phyloP scores from a whole-genome alignment of 2,888 invertebrate genomes.

The Caenorhabditis sp. region DNA sequence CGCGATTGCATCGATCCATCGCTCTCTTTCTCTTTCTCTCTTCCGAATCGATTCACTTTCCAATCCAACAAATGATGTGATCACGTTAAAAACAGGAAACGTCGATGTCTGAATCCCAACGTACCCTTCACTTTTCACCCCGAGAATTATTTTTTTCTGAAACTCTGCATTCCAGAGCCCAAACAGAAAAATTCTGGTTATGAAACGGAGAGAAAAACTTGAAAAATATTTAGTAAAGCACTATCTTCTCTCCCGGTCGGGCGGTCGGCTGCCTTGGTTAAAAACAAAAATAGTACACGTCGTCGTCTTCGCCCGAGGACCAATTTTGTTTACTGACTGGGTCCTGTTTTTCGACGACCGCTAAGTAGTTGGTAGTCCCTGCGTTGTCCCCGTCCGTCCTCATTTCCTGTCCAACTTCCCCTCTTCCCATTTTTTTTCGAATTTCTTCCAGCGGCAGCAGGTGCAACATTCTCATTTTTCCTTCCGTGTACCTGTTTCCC shows the following conservation, averaged over 20 bases:
- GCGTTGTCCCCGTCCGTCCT: neutral
- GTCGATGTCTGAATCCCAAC: neutral
- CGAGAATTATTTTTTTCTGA: neutral
- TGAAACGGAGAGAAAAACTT: neutral
- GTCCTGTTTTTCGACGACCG: constrained; percentile 20
- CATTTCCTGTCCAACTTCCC: neutral
- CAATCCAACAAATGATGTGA: constrained; percentile 31
- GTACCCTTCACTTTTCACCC: neutral
- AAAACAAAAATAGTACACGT: constrained; percentile 44
- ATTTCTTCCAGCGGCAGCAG: too few relatives aligned
- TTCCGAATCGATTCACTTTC: constrained; percentile 37
- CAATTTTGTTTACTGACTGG: constrained; percentile 30
- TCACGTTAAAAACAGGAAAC: constrained; percentile 35
- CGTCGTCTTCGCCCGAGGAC: constrained; percentile 2
- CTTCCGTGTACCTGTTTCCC: too few relatives aligned
- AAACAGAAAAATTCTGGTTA: neutral
- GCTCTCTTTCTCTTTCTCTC: neutral
- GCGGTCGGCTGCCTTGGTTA: neutral
- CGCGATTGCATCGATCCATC: constrained; percentile 40
- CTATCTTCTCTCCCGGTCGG: constrained; percentile 7
- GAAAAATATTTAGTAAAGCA: constrained; percentile 20
- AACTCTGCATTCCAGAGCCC: neutral
- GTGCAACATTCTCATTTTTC: too few relatives aligned
- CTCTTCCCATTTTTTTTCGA: too few relatives aligned
- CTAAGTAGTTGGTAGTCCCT: constrained; percentile 10